Base-by-base conservation (phyloP, 2,888 invertebrate species). In the Scrobipalpa costella region DNA sequence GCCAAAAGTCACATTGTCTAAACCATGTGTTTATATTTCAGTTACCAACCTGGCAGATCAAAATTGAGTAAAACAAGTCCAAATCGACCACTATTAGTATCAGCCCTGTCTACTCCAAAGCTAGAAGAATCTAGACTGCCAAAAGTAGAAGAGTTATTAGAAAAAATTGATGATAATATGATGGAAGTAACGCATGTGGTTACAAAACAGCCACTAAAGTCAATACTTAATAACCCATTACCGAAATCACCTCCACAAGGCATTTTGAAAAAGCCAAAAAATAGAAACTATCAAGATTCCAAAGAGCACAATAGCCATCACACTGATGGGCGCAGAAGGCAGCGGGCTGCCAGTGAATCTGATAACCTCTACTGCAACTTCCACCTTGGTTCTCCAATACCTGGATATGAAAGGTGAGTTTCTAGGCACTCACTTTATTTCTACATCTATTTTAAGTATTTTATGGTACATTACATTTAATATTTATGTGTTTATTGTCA, bases 271-370 rank as follows among this genome's bases (percentile, higher is more conserved):
- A 91, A 91, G 72, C 88, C 91, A 13, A 91, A 90, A 72, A 79
- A 69, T 64, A 85, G 78, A 68, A 66, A 71, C 6, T 81, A 85
- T 66, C 82, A 81, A 50, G 90, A 90, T 7, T 64, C 77, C 5
- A 88, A 83, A 72, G 64, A 66, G 1, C 21, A 15, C 15, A 27
- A 27, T 17, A 13, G 21, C 21, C 19, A 21, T 19, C 73, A 62
- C 61, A 34, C 27, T 27, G 92, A 92, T 71, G 88, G 89, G 7
- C 83, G 91, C 3, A 79, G 92, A 73, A 79, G 92, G 71, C 91
- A 90, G 64, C 74, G 92, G 60, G 92, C 92, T 1, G 77, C 88
- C 0, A 92, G 92, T 79, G 92, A 92, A 82, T 92, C 92, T 63
- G 92, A 92, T 69, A 88, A 91, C 70, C 77, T 84, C 13, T 86